Conservation (phyloP, 2,113 vertebrate species). For the rabbit (Oryctolagus cuniculus) region DNA sequence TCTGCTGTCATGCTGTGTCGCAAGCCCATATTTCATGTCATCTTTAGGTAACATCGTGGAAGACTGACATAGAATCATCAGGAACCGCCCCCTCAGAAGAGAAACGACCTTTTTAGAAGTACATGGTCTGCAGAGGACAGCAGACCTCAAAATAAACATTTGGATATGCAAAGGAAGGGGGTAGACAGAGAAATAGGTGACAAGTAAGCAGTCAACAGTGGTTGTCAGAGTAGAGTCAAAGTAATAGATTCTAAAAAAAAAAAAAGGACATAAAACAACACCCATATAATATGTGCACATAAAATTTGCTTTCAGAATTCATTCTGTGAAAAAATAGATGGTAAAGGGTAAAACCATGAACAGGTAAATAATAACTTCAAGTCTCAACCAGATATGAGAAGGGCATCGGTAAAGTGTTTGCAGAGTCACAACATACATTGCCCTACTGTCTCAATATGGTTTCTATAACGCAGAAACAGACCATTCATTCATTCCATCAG, state of each 20-base stretch:
- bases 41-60: background rate
- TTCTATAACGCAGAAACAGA: background rate
- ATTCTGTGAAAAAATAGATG: background rate
- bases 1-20: background rate
- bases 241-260: background rate
- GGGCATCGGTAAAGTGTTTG: background rate
- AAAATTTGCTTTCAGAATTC: constrained; percentile 17
- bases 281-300: background rate
- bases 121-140: background rate
- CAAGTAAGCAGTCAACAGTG: background rate
- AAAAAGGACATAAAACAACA: background rate
- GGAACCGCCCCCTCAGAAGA: background rate
- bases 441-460: background rate
- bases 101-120: background rate
- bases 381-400: background rate
- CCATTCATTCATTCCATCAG: background rate
- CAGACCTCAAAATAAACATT: background rate
- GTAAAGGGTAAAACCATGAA: background rate
- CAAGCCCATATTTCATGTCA: background rate
- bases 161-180: background rate
- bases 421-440: background rate
- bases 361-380: background rate
- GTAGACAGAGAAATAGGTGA: background rate
- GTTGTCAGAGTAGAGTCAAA: background rate
- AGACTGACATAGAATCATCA: background rate